Base-by-base conservation (phyloP, 2,113 vertebrate genomes). In the Ictidomys tridecemlineatus region DNA sequence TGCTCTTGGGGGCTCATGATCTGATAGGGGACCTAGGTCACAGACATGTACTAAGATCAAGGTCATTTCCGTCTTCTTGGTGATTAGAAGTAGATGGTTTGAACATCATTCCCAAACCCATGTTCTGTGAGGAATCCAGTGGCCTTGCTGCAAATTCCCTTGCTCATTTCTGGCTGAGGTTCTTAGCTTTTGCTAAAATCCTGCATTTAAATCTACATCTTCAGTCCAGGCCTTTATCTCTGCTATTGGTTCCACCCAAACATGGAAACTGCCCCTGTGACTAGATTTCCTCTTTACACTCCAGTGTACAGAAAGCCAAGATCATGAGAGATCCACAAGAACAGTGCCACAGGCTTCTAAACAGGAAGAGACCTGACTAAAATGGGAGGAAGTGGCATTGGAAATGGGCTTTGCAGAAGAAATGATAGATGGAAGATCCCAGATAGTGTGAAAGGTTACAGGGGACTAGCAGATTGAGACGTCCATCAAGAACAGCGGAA, bases 181-280 rank as follows among this genome's bases (percentile, higher is more conserved):
- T 39, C 48, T 51, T 37, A 58, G 26, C 32, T 87, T 76, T 69
- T 51, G 2, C 26, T 70, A 48, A 82, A 69, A 9, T 80, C 74
- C 32, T 48, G 11, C 8, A 12, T 17, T 37, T 13, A 48, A 58
- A 45, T 65, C 84, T 72, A 10, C 18, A 16, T 5, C 85, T 76
- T 37, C 11, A 53, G 53, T 17, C 17, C 18, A 28, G 20, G 58
- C 24, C 34, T 85, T 30, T 28, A 22, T 80, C 74, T 80, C 67
- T 48, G 67, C 20, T 12, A 34, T 45, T 14, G 4, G 18, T 5
- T 32, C 34, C 32, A 39, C 34, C 37, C 2, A 56, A 58, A 53
- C 0, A 1, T 34, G 5, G 26, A 42, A 10, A 4, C 72, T 26
- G 8, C 28, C n/a, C 86, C 65, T 74, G 39, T 2, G 0, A 42